These are phyloP conservation scores for Thamnophis sirtalis DNA, from an alignment of 2,113 vertebrate species.

Conservation along the genomic window DNA sequence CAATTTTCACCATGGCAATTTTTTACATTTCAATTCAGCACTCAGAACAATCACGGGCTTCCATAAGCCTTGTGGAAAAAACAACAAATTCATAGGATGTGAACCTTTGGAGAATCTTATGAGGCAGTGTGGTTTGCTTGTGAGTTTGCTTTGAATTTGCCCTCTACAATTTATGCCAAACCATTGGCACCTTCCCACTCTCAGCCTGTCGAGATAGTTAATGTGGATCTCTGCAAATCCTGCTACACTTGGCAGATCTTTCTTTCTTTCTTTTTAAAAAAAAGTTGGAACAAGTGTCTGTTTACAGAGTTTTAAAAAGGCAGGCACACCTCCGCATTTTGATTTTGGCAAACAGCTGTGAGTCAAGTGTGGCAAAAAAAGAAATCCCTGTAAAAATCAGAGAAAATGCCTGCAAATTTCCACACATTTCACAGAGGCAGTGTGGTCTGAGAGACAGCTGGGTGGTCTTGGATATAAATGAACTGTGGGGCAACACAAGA, in stretches of 20 bases:
- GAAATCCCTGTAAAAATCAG: slow-evolving; percentile 70
- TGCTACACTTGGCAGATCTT: slow-evolving; percentile 52
- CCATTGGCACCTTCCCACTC: not conserved
- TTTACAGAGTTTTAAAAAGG: slow-evolving; percentile 62
- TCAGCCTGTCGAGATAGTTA: slow-evolving; percentile 23
- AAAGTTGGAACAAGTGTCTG: slow-evolving; percentile 54
- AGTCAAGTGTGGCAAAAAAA: slow-evolving; percentile 66
- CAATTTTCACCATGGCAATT: not conserved
- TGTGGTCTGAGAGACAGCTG: slow-evolving; percentile 64
- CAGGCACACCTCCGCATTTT: slow-evolving; percentile 67
- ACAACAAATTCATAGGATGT: not conserved
- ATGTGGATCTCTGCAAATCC: not conserved
- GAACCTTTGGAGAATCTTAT: not conserved
- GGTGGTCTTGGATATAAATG: slow-evolving; percentile 65
- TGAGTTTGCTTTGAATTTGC: not conserved
- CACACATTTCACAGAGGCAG: slow-evolving; percentile 67
- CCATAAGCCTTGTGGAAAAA: not conserved
- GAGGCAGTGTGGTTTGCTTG: not conserved
- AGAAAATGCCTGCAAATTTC: slow-evolving; percentile 69
- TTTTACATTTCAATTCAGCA: not conserved
- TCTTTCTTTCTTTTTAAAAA: not conserved
- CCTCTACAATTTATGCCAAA: not conserved
- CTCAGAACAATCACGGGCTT: not conserved
- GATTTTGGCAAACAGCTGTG: slow-evolving; percentile 71
- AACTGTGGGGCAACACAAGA: slow-evolving; percentile 47